Conservation (phyloP, 2,797 vertebrate genomes). For the Centroberyx gerrardi region DNA sequence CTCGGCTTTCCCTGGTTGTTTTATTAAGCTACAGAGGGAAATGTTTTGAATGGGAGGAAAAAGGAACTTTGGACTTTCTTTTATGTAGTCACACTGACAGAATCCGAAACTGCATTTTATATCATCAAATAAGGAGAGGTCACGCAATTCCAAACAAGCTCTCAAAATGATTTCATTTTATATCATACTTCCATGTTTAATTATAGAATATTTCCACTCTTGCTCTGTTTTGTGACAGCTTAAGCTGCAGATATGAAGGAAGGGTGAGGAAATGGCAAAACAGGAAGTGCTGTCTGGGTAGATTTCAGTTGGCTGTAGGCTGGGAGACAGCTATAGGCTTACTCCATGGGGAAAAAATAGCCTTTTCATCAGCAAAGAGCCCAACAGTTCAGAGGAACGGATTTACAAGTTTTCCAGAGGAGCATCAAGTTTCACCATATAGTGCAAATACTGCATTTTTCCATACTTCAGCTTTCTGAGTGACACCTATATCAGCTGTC, state of each 20-base stretch:
- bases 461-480: not conserved
- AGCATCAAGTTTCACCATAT: not conserved
- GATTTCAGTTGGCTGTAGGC: not conserved
- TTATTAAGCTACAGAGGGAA: not conserved
- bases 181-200: not conserved
- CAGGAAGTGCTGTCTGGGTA: constrained; percentile 28
- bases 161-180: not conserved
- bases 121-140: not conserved
- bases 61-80: constrained; percentile 4
- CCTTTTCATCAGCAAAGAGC: too few relatives aligned
- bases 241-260: constrained; percentile 3
- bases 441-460: not conserved
- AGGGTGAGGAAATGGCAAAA: constrained; percentile 42
- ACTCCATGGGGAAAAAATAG: too few relatives aligned
- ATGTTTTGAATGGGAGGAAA: constrained; percentile 30
- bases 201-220: not conserved
- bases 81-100: not conserved
- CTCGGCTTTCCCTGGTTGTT: constrained; percentile 8
- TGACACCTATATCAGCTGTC: constrained; percentile 7
- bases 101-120: not conserved
- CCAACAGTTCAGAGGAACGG: too few relatives aligned
- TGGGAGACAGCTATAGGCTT: not conserved
- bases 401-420: too few relatives aligned
- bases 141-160: not conserved
- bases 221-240: not conserved